A percentile compares a stretch with the other conserved stretches of the same genome.
Evolutionary conservation across 1,140 invertebrate genomes (phyloP).

Genomic region (Rhynchophorus ferrugineus): DNA sequence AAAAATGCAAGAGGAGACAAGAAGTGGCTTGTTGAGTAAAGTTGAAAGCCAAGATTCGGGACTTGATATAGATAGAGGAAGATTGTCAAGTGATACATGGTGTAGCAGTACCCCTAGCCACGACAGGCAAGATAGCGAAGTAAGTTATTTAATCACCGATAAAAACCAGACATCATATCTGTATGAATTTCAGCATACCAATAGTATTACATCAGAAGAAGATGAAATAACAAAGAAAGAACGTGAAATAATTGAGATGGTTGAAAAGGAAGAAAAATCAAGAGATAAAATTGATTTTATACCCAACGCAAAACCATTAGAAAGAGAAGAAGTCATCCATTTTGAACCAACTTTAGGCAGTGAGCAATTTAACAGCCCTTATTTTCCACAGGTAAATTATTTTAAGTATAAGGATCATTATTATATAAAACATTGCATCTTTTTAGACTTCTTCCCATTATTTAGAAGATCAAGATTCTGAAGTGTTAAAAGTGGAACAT

Average conservation of each 20-base stretch:
- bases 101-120: constrained; percentile 59
- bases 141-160: constrained; percentile 15
- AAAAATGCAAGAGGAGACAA: constrained; percentile 44
- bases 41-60: constrained; percentile 66
- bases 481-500: constrained; percentile 66
- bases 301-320: background rate
- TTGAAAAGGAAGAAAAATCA: constrained; percentile 57
- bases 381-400: constrained; percentile 29
- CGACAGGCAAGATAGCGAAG: constrained; percentile 68
- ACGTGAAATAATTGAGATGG: constrained; percentile 61
- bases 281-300: constrained; percentile 23
- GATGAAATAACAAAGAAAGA: constrained; percentile 65
- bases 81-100: constrained; percentile 49
- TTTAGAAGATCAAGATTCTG: constrained; percentile 43
- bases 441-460: constrained; percentile 26
- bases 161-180: background rate
- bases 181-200: constrained; percentile 31
- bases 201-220: constrained; percentile 50
- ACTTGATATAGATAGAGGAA: constrained; percentile 58
- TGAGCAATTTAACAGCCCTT: constrained; percentile 32
- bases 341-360: constrained; percentile 29
- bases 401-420: background rate
- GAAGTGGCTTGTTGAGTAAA: constrained; percentile 30
- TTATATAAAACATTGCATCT: no score
- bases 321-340: constrained; percentile 8